phyloP scores from a whole-genome alignment of 1,140 invertebrate species.

The Leptinotarsa texana region DNA sequence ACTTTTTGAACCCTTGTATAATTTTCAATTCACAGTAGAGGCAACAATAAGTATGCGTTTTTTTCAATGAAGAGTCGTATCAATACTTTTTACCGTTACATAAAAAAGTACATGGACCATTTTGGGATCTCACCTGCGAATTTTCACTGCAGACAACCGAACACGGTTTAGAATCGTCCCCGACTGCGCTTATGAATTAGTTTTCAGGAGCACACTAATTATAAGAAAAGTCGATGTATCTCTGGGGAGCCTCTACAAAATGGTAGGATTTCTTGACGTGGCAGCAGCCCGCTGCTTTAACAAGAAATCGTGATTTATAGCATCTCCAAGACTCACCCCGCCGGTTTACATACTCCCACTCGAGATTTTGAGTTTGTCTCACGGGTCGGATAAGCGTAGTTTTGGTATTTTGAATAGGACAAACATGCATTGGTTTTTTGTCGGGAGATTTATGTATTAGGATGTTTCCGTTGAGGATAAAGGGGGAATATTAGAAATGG shows the following conservation, averaged over 20 bases:
- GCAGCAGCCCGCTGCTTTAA: constrained; percentile 42
- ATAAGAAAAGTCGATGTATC: constrained; percentile 37
- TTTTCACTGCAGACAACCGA: neutral
- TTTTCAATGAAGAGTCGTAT: too few species aligned
- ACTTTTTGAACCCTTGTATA: too few species aligned
- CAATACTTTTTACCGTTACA: too few species aligned
- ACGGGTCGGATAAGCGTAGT: constrained; percentile 27
- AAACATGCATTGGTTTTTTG: too few species aligned
- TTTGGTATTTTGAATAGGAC: neutral
- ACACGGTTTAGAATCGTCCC: neutral
- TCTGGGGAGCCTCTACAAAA: constrained; percentile 37
- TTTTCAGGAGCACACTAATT: constrained; percentile 49
- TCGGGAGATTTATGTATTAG: too few species aligned
- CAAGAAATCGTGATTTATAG: constrained; percentile 43
- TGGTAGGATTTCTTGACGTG: constrained; percentile 38
- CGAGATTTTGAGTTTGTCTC: constrained; percentile 34
- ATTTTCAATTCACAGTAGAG: too few species aligned
- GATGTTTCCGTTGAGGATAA: too few species aligned
- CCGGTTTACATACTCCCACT: constrained; percentile 47
- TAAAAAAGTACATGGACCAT: too few species aligned
- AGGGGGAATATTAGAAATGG: too few species aligned
- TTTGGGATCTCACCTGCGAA: too few species aligned
- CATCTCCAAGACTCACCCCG: constrained; percentile 24
- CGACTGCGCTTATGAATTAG: constrained; percentile 47
- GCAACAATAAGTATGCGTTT: too few species aligned